Base-by-base conservation (phyloP, 2,888 invertebrate species). In the Mythimna impura region DNA sequence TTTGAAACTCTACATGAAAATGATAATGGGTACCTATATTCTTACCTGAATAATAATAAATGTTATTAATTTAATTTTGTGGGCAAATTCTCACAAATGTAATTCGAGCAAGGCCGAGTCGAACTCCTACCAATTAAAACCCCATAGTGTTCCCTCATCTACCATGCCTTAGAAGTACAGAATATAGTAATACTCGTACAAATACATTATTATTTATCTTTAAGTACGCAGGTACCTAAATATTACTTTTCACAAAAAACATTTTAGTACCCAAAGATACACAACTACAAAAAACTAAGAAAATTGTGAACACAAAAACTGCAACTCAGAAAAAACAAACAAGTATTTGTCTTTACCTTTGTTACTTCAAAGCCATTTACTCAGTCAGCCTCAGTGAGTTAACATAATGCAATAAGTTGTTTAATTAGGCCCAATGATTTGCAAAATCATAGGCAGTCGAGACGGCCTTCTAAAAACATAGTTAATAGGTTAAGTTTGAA, bases 361-460 rank as follows among this genome's bases (percentile, higher is more conserved):
- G 83, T 83, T 75, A 60, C 22, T 71, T 64, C 20, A 54, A 63
- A 60, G 66, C 55, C 47, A 85, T 88, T 30, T 80, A 81, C 70
- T 86, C 82, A 83, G 81, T 78, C 78, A 83, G 84, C 66, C 73
- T 80, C 81, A 84, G 76, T 58, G 65, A 65, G 71, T 86, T 86
- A 80, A 78, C 82, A 62, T 71, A 72, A 84, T 85, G 85, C 84
- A 86, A 82, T 83, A 85, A 79, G 78, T 71, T 80, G 66, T 88
- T 87, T 92, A 94, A 94, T 94, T 94, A 94, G 91, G 82, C 71
- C 68, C 82, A 84, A 92, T 94, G 94, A 94, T 90, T 93, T 91
- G 94, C 93, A 89, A 78, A 89, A 89, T 71, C 65, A 78, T 76
- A 64, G 67, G 75, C 86, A 76, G 84, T 71, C 84, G 71, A 83